Percentiles rank a stretch among this genome's conserved stretches.
phyloP scores from a whole-genome alignment of 2,888 invertebrate species.

The Chouioia cunea region DNA sequence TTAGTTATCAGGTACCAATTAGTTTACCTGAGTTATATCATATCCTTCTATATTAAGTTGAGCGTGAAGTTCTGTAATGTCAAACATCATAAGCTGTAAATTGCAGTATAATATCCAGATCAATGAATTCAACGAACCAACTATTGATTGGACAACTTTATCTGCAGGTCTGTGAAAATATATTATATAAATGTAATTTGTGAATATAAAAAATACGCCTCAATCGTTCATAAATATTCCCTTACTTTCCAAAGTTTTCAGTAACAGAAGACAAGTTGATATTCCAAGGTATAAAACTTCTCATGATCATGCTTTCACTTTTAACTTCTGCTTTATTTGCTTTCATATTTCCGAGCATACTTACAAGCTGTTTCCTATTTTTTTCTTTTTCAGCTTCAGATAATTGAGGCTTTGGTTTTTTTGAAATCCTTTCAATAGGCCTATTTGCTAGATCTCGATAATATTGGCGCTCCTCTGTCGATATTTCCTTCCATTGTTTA shows the following conservation, averaged over 20 bases:
- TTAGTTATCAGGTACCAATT: neutral
- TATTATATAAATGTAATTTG: slow-evolving; percentile 6
- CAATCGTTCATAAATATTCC: neutral
- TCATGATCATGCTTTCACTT: slow-evolving; percentile 52
- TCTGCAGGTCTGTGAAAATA: slow-evolving; percentile 23
- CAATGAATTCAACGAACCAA: slow-evolving; percentile 52
- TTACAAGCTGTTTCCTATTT: slow-evolving; percentile 57
- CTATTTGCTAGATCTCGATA: slow-evolving; percentile 56
- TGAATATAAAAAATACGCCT: slow-evolving; percentile 12
- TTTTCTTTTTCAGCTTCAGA: slow-evolving; percentile 47
- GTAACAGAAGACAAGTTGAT: slow-evolving; percentile 53
- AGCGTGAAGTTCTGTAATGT: slow-evolving; percentile 35
- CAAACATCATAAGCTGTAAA: slow-evolving; percentile 32
- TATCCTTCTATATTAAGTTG: slow-evolving; percentile 15
- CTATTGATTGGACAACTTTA: slow-evolving; percentile 37
- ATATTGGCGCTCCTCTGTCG: slow-evolving; percentile 63
- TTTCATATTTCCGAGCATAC: slow-evolving; percentile 59
- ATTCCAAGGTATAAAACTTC: slow-evolving; percentile 56
- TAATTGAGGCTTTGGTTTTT: slow-evolving; percentile 44
- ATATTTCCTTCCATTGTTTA: slow-evolving; percentile 63
- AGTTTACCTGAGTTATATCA: slow-evolving; percentile 29
- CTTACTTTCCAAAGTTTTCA: slow-evolving; percentile 47
- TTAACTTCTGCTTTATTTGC: slow-evolving; percentile 49
- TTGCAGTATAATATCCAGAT: slow-evolving; percentile 42
- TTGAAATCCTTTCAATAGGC: slow-evolving; percentile 36